Evolutionary conservation across 2,113 vertebrate genomes (phyloP), one percentile per base, ranked within the genome.

Genomic region (Nothoprocta pentlandii): DNA sequence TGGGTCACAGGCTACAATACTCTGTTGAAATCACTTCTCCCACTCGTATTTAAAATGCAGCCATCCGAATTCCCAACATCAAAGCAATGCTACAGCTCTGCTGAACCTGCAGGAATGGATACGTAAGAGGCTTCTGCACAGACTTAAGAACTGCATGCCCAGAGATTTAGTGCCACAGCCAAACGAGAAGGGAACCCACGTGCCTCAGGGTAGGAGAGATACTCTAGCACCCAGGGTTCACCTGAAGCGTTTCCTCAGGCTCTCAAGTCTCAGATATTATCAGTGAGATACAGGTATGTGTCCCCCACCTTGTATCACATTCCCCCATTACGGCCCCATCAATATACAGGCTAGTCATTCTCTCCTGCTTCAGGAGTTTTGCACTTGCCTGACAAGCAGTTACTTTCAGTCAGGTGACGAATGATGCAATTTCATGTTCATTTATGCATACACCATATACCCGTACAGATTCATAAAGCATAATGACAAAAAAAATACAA

Each of bases 21-120:
- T 97, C 94, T 96, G 89, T 94, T 94, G 92, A 91, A 92, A 91
- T 93, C 84, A 95, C 84, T 91, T 77, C 84, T 94, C 86, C 91
- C 77, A 92, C 89, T 95, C 84, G 67, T 85, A 54, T 71, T 97
- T 93, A 85, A 87, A 96, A 97, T 89, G 93, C 84, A 93, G 67
- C 54, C 62, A 85, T 74, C 46, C 67, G 73, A 62, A 94, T 36
- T 62, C 66, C 53, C 44, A 61, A 54, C 49, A 81, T 76, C 20
- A 85, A 67, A 82, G 74, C 64, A 85, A 82, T 22, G 44, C 41
- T 49, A 12, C 26, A 77, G 32, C 81, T 92, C 26, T 75, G 44
- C 0, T 81, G 91, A 93, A 85, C 42, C 47, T 69, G 30, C 20
- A 58, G 39, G 44, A 85, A 80, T 9, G 68, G 7, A 16, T 12